phyloP scores from a whole-genome alignment of 2,113 vertebrate genomes.

The Rhinolophus ferrumequinum region DNA sequence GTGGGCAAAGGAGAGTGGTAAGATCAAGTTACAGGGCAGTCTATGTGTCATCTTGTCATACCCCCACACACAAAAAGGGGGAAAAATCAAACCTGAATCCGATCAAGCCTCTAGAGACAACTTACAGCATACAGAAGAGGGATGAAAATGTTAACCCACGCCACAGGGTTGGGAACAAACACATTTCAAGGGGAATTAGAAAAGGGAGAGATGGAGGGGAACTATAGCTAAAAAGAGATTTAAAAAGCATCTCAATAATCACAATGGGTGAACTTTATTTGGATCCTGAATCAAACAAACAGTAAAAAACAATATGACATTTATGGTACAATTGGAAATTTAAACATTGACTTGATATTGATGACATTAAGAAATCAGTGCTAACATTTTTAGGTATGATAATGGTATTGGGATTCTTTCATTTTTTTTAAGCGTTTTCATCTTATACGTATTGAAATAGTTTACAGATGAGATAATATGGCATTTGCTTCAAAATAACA shows the following conservation, averaged over 20 bases:
- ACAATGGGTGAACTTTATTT: background rate
- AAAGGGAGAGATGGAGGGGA: background rate
- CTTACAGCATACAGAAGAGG: background rate
- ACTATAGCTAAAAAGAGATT: background rate
- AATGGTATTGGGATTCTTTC: background rate
- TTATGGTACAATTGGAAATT: background rate
- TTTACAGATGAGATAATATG: background rate
- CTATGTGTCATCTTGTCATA: background rate
- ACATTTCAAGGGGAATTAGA: background rate
- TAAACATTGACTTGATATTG: background rate
- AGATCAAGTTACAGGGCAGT: background rate
- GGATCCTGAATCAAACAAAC: background rate
- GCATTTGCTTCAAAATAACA: background rate
- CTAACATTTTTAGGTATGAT: slow-evolving; percentile 3
- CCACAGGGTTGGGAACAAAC: background rate
- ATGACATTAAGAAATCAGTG: background rate
- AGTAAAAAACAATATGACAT: background rate
- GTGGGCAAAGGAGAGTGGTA: background rate
- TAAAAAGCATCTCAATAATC: background rate
- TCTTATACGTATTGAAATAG: background rate
- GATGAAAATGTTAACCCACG: background rate
- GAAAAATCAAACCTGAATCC: background rate
- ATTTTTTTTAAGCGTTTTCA: background rate
- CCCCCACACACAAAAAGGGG: no score
- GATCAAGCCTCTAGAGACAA: background rate